Conservation (phyloP, 2,113 vertebrate genomes). For the Larimichthys polyactis region DNA sequence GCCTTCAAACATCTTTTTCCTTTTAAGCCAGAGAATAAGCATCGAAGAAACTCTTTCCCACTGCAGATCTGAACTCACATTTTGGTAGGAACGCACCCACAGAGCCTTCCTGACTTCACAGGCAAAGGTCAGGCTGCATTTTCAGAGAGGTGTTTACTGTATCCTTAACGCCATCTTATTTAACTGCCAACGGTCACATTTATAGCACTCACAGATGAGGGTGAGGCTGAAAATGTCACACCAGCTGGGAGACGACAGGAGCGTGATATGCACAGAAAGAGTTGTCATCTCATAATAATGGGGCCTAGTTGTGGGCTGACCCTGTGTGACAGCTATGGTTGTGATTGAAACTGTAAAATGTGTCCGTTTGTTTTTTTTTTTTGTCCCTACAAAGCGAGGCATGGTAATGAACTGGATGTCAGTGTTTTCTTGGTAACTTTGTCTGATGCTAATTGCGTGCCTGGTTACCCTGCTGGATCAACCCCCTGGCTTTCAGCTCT, state of each 20-base stretch:
- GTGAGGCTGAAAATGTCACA: slow-evolving; percentile 43
- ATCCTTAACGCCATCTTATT: slow-evolving; percentile 12
- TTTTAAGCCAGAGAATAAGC: slow-evolving; percentile 15
- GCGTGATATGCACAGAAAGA: background rate
- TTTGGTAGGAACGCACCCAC: background rate
- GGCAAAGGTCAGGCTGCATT: slow-evolving; percentile 30
- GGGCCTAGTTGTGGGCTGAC: slow-evolving; percentile 1
- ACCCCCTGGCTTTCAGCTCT: slow-evolving; percentile 44
- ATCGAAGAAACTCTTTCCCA: slow-evolving; percentile 11
- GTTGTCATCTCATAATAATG: slow-evolving; percentile 8
- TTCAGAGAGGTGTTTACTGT: slow-evolving; percentile 34
- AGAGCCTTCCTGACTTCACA: slow-evolving; percentile 27
- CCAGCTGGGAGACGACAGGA: slow-evolving; percentile 6
- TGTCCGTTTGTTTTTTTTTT: background rate
- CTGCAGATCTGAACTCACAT: slow-evolving; percentile 29
- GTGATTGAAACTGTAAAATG: slow-evolving; percentile 12
- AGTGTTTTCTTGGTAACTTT: slow-evolving; percentile 13
- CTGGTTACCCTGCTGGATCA: slow-evolving; percentile 29
- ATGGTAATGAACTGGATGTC: background rate
- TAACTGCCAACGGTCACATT: slow-evolving; percentile 23
- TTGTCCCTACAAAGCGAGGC: background rate
- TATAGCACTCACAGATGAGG: slow-evolving; percentile 13
- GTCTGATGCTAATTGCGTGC: slow-evolving; percentile 42
- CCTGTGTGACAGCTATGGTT: slow-evolving; percentile 10
- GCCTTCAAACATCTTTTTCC: slow-evolving; percentile 27